These are phyloP conservation scores for Camponotus pennsylvanicus DNA, from an alignment of 1,140 invertebrate genomes.

Conservation along the genomic window DNA sequence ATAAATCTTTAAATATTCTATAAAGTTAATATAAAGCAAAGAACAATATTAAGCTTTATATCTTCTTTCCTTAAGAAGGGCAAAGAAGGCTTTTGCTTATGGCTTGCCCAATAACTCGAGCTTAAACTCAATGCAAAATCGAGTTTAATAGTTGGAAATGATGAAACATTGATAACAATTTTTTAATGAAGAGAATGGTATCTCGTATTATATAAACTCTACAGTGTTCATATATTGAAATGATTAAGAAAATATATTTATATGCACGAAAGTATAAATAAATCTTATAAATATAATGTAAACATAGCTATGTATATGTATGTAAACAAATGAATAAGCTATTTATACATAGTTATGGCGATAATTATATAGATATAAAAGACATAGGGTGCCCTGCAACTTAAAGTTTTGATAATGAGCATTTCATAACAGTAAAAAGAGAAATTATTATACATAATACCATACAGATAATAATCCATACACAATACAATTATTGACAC, in stretches of 20 bases:
- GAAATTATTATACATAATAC: constrained; percentile 25
- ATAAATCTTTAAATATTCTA: constrained; percentile 61
- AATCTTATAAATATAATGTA: constrained; percentile 67
- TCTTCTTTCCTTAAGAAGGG: constrained; percentile 31
- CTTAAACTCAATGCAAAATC: constrained; percentile 75
- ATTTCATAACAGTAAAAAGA: constrained; percentile 43
- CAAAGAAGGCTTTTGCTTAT: constrained; percentile 52
- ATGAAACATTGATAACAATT: constrained; percentile 42
- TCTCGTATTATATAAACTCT: constrained; percentile 65
- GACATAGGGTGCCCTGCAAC: constrained; percentile 69
- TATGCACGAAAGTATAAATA: constrained; percentile 60
- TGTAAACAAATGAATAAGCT: constrained; percentile 61
- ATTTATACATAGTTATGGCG: constrained; percentile 63
- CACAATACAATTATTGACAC: background rate
- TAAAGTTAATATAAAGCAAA: constrained; percentile 44
- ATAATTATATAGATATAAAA: constrained; percentile 57
- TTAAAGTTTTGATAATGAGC: constrained; percentile 59
- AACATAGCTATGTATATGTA: constrained; percentile 69
- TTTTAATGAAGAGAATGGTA: constrained; percentile 59
- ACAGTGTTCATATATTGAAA: constrained; percentile 74
- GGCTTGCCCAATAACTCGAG: constrained; percentile 61
- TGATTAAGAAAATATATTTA: constrained; percentile 67
- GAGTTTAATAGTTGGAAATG: constrained; percentile 57
- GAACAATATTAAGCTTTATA: constrained; percentile 56
- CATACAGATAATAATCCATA: constrained; percentile 30